Evolutionary conservation across 2,797 vertebrate species (phyloP).

Genomic region (Catostomus latipinnis): DNA sequence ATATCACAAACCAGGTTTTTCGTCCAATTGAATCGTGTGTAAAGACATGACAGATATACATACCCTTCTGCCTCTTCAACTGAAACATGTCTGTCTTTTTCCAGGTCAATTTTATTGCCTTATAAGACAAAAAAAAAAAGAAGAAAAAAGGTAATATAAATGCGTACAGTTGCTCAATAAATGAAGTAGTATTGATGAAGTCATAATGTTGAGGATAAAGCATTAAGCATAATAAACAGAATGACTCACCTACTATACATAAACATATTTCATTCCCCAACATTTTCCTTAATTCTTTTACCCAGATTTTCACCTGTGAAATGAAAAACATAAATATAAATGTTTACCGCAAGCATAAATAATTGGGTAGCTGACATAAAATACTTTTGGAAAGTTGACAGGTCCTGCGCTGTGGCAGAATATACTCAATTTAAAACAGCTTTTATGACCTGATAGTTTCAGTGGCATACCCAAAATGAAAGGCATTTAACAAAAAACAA

Average conservation of each 20-base stretch:
- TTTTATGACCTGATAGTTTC: no score
- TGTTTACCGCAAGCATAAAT: slow-evolving; percentile 33
- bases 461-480: no score
- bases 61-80: slow-evolving; percentile 95
- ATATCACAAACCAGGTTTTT: no score
- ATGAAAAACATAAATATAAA: not conserved
- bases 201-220: no score
- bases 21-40: no score
- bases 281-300: slow-evolving; percentile 99
- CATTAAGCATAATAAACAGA: not conserved
- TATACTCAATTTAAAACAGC: no score
- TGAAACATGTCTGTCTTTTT: slow-evolving; percentile 96
- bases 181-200: not conserved
- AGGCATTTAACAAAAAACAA: no score
- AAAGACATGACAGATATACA: slow-evolving; percentile 49
- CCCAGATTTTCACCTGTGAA: slow-evolving; percentile 97
- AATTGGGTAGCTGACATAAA: not conserved
- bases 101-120: slow-evolving; percentile 99
- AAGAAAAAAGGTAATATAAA: not conserved
- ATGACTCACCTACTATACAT: slow-evolving; percentile 97
- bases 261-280: slow-evolving; percentile 99
- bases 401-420: no score
- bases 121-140: slow-evolving; percentile 58
- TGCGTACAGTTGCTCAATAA: no score
- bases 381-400: no score